Evolutionary conservation across 2,888 invertebrate species (phyloP), one percentile per base, ranked within the genome.

Genomic region (Lasioglossum malachurum): DNA sequence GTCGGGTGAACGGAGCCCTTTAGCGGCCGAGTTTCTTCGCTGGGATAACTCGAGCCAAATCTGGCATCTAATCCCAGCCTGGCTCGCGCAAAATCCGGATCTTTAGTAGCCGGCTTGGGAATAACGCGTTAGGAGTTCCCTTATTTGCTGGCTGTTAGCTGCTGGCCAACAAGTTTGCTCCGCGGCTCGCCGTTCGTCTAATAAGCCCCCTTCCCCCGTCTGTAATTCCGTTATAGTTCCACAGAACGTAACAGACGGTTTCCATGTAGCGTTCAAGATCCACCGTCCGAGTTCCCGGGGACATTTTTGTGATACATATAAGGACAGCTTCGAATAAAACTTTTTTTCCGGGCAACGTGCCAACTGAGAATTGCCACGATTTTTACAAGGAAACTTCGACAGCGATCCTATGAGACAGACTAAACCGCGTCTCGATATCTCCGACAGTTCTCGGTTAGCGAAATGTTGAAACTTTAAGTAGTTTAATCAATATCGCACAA

Each of bases 1-100:
- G n/a, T 60, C 31, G 73, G 49, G 49, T 23, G 35, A 31, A 71
- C 16, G 16, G 83, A 14, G 14, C 41, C 60, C 31, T 49, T 49
- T 31, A 35, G 49, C 69, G 46, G 46, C 27, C 75, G 80, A 80
- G 73, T 83, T 83, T 74, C 76, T 80, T 72, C 73, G 83, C 71
- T 53, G 31, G 49, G 53, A 71, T 44, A 73, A 77, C 73, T 76
- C 76, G 82, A 38, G 67, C 57, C 71, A 73, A 83, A 84, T 78
- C 83, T 75, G 60, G 27, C n/a, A 75, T 41, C 64, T 75, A 78
- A 82, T 82, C 67, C 76, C 19, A 38, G 72, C 10, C 75, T 73
- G 35, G 38, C 53, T 57, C 57, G 64, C 44, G 64, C 46, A 53
- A 57, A 73, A 78, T 84, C 75, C 77, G 1, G 74, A 57, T 74